Evolutionary conservation across 2,113 vertebrate genomes (phyloP).

Genomic region (Hystrix brachyura): DNA sequence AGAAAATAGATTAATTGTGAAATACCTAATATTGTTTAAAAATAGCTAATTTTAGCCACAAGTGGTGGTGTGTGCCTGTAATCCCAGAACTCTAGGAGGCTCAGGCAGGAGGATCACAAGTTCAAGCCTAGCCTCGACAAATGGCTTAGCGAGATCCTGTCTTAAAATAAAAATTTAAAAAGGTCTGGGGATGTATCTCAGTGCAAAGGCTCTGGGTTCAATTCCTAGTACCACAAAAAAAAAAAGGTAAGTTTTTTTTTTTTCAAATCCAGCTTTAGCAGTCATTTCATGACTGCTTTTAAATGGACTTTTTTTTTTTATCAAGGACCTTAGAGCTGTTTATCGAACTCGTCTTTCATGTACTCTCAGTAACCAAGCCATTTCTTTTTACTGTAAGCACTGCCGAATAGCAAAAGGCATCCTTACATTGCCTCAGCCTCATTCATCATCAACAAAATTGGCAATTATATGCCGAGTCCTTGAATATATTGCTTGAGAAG

Average conservation of each 20-base stretch:
- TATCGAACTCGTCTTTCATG: conserved; percentile 42
- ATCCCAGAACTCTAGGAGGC: neutral
- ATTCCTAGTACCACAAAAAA: neutral
- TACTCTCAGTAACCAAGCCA: neutral
- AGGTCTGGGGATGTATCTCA: neutral
- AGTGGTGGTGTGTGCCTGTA: neutral
- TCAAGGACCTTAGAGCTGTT: conserved; percentile 48
- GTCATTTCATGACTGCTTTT: conserved; percentile 22
- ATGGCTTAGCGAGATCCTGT: neutral
- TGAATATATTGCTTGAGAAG: conserved; percentile 77
- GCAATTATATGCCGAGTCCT: conserved; percentile 49
- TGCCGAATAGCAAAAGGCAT: conserved; percentile 46
- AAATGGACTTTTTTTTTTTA: conserved; percentile 50
- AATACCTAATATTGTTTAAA: conserved; percentile 20
- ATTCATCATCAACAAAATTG: conserved; percentile 75
- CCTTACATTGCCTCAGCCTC: conserved; percentile 49
- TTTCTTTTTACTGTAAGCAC: conserved; percentile 67
- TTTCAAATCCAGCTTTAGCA: neutral
- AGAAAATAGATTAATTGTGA: conserved; percentile 16
- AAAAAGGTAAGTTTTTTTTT: neutral
- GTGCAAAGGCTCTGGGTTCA: neutral
- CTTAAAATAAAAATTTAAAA: neutral
- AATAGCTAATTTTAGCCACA: neutral
- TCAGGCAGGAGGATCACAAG: neutral
- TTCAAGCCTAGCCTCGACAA: neutral